A percentile compares a stretch with the other conserved stretches of the same genome.
Conservation (phyloP, 2,888 invertebrate genomes). For the Ceriagrion tenellum region DNA sequence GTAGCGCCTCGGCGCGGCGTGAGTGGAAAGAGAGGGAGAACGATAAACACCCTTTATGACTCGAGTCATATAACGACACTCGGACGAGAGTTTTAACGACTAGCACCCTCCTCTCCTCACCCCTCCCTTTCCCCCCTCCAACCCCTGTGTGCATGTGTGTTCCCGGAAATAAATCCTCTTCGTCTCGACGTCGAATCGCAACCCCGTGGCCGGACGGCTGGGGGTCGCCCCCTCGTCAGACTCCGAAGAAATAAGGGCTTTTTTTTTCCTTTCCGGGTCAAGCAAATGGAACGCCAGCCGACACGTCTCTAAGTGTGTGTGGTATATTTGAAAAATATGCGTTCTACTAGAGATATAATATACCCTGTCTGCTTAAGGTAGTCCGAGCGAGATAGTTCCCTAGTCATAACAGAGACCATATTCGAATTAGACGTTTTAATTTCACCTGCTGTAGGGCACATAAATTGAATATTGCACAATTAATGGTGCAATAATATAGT, state of each 20-base stretch:
- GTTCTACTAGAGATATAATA: too few species aligned
- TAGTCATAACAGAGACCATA: too few species aligned
- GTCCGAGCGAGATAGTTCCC: too few species aligned
- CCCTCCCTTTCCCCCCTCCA: background rate
- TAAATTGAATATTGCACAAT: too few species aligned
- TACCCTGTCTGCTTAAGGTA: too few species aligned
- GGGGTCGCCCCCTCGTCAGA: background rate
- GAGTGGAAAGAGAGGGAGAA: background rate
- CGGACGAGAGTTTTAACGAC: constrained; percentile 27
- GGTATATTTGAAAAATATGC: too few species aligned
- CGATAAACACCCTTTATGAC: constrained; percentile 39
- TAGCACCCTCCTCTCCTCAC: background rate
- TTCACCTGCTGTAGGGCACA: too few species aligned
- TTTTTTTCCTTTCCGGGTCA: background rate
- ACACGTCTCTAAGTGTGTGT: too few species aligned
- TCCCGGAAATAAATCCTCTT: constrained; percentile 31
- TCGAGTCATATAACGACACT: constrained; percentile 1
- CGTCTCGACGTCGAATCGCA: background rate
- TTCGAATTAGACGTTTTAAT: too few species aligned
- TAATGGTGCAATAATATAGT: too few species aligned
- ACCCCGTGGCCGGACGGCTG: background rate
- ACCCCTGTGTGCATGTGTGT: background rate
- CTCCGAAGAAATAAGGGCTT: background rate
- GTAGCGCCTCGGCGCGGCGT: background rate
- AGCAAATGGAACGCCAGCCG: background rate